phyloP scores from a whole-genome alignment of 30 jellyfish, hydroid and myxozoan species.

The Morbakka virulenta region DNA sequence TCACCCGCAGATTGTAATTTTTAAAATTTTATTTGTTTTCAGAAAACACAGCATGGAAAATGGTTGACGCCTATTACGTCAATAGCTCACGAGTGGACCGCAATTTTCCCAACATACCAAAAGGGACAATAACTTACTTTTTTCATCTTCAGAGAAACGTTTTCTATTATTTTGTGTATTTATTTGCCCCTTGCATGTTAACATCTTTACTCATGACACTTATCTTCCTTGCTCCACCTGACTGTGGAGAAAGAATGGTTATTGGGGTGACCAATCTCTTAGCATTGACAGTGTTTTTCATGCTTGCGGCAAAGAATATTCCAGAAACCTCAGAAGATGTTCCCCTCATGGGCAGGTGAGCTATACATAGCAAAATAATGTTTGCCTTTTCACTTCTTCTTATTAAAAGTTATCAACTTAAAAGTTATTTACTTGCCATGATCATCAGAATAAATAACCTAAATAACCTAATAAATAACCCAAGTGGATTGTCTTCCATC shows the following conservation, averaged over 20 bases:
- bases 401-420: not conserved
- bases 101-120: conserved; percentile 27
- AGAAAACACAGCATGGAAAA: conserved; percentile 66
- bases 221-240: conserved; percentile 60
- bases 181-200: conserved; percentile 63
- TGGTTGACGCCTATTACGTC: conserved; percentile 11
- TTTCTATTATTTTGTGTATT: conserved; percentile 47
- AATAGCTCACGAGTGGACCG: conserved; percentile 16
- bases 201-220: conserved; percentile 49
- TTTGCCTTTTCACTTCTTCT: not conserved
- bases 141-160: conserved; percentile 48
- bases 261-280: conserved; percentile 62
- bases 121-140: conserved; percentile 17
- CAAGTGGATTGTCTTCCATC: no score
- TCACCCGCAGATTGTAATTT: no score
- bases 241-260: conserved; percentile 79
- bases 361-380: no score
- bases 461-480: not conserved
- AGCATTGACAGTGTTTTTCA: conserved; percentile 65
- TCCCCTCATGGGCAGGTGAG: conserved; percentile 72
- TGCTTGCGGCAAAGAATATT: conserved; percentile 63
- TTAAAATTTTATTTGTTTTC: no score
- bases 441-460: not conserved
- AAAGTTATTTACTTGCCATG: not conserved
- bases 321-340: conserved; percentile 77